These are phyloP conservation scores for Sinocyclocheilus maitianheensis DNA, from an alignment of 2,113 vertebrate species.

Conservation along the genomic window DNA sequence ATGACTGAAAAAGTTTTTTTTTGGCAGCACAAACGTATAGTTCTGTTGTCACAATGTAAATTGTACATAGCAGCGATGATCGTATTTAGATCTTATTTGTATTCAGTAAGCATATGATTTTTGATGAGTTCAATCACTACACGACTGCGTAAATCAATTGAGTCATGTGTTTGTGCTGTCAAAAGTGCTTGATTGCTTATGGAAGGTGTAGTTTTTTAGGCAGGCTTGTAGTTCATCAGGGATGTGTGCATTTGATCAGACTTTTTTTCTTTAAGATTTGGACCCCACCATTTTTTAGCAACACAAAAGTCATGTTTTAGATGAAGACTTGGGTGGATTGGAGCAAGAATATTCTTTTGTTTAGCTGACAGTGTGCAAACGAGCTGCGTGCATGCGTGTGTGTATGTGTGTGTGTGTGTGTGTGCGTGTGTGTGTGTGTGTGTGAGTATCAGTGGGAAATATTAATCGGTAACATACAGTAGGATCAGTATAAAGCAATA, in stretches of 20 bases:
- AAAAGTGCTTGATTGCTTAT: slow-evolving; percentile 25
- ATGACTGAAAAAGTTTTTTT: neutral
- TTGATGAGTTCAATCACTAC: slow-evolving; percentile 7
- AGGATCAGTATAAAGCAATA: slow-evolving; percentile 56
- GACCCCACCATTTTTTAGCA: slow-evolving; percentile 31
- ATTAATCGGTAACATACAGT: slow-evolving; percentile 36
- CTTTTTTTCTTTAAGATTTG: slow-evolving; percentile 11
- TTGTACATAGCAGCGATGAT: slow-evolving; percentile 17
- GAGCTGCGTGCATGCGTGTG: slow-evolving; percentile 4
- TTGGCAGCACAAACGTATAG: slow-evolving; percentile 41
- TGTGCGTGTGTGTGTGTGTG: neutral
- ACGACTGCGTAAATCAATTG: slow-evolving; percentile 1
- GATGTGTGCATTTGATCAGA: slow-evolving; percentile 22
- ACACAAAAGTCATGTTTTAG: slow-evolving; percentile 59
- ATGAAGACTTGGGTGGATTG: slow-evolving; percentile 3
- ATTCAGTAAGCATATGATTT: neutral
- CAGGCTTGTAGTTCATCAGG: slow-evolving; percentile 34
- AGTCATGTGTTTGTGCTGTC: slow-evolving; percentile 42
- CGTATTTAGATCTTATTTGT: slow-evolving; percentile 25
- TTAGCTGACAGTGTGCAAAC: slow-evolving; percentile 35
- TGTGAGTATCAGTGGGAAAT: slow-evolving; percentile 6
- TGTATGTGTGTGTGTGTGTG: neutral
- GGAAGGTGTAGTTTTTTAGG: slow-evolving; percentile 7
- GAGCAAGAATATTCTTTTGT: slow-evolving; percentile 45
- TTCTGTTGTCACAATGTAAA: neutral